These are phyloP conservation scores for Brachylomia viminalis DNA, from an alignment of 2,888 invertebrate genomes.

Conservation along the genomic window DNA sequence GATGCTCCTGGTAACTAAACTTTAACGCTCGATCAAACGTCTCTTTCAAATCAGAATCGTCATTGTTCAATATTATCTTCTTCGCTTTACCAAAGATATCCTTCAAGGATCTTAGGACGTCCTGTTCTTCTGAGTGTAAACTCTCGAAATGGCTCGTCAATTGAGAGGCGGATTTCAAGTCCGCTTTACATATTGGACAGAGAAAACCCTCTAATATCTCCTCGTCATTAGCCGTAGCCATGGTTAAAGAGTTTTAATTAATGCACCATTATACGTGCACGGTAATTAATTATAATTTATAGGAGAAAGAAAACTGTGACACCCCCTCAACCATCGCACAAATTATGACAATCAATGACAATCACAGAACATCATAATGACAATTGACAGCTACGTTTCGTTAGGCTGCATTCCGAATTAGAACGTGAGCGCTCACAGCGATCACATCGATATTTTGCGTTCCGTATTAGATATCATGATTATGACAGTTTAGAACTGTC, in stretches of 20 bases:
- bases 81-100: slow-evolving; percentile 97
- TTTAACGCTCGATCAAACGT: slow-evolving; percentile 90
- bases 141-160: slow-evolving; percentile 97
- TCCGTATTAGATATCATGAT: too few relatives aligned
- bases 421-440: too few relatives aligned
- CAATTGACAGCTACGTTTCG: too few relatives aligned
- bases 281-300: slow-evolving; percentile 47
- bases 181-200: slow-evolving; percentile 98
- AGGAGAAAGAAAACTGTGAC: slow-evolving; percentile 45
- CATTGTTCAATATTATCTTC: slow-evolving; percentile 86
- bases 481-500: too few relatives aligned
- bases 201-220: slow-evolving; percentile 97
- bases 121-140: slow-evolving; percentile 96
- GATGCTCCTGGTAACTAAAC: slow-evolving; percentile 81
- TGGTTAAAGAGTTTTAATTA: slow-evolving; percentile 69
- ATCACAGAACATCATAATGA: too few relatives aligned
- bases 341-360: slow-evolving; percentile 51
- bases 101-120: slow-evolving; percentile 94
- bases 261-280: slow-evolving; percentile 46
- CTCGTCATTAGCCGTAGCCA: slow-evolving; percentile 87
- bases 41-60: slow-evolving; percentile 91
- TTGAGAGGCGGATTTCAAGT: slow-evolving; percentile 95
- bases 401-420: too few relatives aligned
- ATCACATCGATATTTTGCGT: too few relatives aligned
- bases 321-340: slow-evolving; percentile 58